phyloP scores from a whole-genome alignment of 2,888 invertebrate species.

The Caenorhabditis panamensis region DNA sequence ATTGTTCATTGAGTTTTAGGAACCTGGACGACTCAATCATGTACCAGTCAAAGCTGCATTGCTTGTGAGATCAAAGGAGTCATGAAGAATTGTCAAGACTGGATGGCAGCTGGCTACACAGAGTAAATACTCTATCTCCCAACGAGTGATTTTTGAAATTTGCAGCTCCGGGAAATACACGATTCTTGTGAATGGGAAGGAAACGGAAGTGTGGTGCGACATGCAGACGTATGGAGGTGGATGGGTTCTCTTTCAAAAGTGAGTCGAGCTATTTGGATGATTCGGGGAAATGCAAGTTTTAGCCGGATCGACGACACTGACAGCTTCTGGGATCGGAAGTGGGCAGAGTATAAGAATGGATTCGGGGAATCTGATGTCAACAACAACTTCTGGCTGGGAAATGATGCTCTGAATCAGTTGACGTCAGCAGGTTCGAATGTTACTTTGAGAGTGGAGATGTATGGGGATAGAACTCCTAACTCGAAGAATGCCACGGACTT shows the following conservation, averaged over 20 bases:
- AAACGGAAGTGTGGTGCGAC: slow-evolving; percentile 63
- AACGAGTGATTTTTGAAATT: slow-evolving; percentile 7
- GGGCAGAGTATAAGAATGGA: slow-evolving; percentile 73
- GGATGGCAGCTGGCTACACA: slow-evolving; percentile 61
- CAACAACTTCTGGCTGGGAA: slow-evolving; percentile 73
- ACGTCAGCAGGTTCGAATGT: slow-evolving; percentile 40
- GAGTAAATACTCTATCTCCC: slow-evolving; percentile 28
- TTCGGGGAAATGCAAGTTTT: slow-evolving; percentile 33
- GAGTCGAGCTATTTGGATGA: too few species aligned
- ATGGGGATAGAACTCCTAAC: slow-evolving; percentile 73
- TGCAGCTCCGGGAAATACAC: slow-evolving; percentile 59
- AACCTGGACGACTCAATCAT: slow-evolving; percentile 46
- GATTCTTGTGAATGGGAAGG: slow-evolving; percentile 47
- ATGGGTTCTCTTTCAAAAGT: slow-evolving; percentile 65
- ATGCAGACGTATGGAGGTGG: slow-evolving; percentile 63
- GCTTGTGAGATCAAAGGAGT: slow-evolving; percentile 55
- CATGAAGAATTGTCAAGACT: slow-evolving; percentile 65
- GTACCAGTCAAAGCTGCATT: slow-evolving; percentile 49
- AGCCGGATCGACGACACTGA: slow-evolving; percentile 67
- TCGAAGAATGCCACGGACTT: slow-evolving; percentile 62
- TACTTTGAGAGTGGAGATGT: slow-evolving; percentile 72
- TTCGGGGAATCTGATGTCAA: slow-evolving; percentile 64
- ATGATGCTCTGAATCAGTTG: slow-evolving; percentile 72
- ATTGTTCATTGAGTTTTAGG: slow-evolving; percentile 31
- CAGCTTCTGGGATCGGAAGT: slow-evolving; percentile 73